Conservation (phyloP, 2,113 vertebrate species). For the Illadopsis cleaveri region DNA sequence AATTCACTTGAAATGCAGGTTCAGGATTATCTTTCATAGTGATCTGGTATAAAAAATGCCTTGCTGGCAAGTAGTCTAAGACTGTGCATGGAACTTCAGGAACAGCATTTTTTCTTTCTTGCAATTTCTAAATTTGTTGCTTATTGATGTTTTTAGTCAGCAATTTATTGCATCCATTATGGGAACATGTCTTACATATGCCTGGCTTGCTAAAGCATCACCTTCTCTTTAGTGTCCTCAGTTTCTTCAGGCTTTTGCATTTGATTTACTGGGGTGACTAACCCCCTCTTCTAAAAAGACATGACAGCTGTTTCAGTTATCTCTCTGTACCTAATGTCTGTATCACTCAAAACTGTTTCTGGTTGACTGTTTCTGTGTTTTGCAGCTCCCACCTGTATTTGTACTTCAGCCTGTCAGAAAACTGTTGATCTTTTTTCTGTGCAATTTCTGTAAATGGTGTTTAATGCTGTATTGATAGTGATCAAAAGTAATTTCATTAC, state of each 20-base stretch:
- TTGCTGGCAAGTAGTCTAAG: neutral
- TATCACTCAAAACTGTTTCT: neutral
- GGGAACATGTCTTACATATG: fast-evolving
- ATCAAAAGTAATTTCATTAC: neutral
- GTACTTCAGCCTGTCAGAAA: neutral
- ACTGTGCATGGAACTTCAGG: neutral
- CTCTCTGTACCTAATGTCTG: neutral
- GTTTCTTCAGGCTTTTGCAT: neutral
- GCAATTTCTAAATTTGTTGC: neutral
- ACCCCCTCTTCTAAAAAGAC: neutral
- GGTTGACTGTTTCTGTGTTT: neutral
- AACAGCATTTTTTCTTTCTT: neutral
- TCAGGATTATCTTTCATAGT: neutral
- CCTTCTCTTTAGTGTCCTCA: neutral
- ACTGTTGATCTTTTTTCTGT: neutral
- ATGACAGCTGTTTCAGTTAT: neutral
- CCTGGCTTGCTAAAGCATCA: neutral
- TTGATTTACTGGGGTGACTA: neutral
- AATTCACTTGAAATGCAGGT: neutral
- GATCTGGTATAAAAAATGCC: neutral
- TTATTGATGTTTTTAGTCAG: neutral
- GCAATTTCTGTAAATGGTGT: neutral
- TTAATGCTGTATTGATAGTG: neutral
- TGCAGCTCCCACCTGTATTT: fast-evolving
- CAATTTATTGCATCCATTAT: neutral